Evolutionary conservation across 2,888 invertebrate genomes (phyloP).

Genomic region (Perizoma affinitatum): DNA sequence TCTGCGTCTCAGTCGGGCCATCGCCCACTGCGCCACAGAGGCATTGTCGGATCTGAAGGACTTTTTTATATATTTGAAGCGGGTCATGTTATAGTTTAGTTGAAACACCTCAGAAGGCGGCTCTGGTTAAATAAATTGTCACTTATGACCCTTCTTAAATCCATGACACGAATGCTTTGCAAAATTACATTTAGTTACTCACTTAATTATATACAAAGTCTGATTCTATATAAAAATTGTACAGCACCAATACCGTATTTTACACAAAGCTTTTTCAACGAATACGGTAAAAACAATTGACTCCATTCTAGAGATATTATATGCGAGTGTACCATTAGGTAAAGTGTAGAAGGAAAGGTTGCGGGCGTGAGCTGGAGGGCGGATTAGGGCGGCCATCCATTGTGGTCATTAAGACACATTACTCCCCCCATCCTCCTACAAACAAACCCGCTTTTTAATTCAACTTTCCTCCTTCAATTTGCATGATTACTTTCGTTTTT

Average conservation of each 20-base stretch:
- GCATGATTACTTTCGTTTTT: slow-evolving; percentile 85
- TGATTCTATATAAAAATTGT: too few relatives aligned
- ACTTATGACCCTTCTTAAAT: too few relatives aligned
- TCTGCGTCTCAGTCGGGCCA: too few relatives aligned
- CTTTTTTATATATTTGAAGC: too few relatives aligned
- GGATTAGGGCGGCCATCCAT: slow-evolving; percentile 79
- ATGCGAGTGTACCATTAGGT: slow-evolving; percentile 48
- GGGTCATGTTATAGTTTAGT: too few relatives aligned
- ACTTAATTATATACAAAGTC: too few relatives aligned
- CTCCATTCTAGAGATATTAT: slow-evolving; percentile 39
- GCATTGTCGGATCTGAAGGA: too few relatives aligned
- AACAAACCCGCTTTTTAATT: slow-evolving; percentile 79
- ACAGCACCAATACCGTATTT: slow-evolving; percentile 9
- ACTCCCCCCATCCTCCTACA: slow-evolving; percentile 52
- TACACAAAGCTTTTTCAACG: slow-evolving; percentile 35
- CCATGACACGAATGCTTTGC: too few relatives aligned
- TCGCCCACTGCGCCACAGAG: too few relatives aligned
- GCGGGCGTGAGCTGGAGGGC: slow-evolving; percentile 57
- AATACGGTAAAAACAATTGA: slow-evolving; percentile 49
- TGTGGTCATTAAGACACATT: slow-evolving; percentile 84
- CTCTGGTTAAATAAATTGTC: too few relatives aligned
- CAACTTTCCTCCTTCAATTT: slow-evolving; percentile 82
- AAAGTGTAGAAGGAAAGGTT: slow-evolving; percentile 67
- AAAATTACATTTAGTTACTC: too few relatives aligned
- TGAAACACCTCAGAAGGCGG: too few relatives aligned